Percentiles rank a stretch among this genome's conserved stretches.
Evolutionary conservation across 2,888 invertebrate genomes (phyloP).

Genomic region (Sylvicola fuscatus): DNA sequence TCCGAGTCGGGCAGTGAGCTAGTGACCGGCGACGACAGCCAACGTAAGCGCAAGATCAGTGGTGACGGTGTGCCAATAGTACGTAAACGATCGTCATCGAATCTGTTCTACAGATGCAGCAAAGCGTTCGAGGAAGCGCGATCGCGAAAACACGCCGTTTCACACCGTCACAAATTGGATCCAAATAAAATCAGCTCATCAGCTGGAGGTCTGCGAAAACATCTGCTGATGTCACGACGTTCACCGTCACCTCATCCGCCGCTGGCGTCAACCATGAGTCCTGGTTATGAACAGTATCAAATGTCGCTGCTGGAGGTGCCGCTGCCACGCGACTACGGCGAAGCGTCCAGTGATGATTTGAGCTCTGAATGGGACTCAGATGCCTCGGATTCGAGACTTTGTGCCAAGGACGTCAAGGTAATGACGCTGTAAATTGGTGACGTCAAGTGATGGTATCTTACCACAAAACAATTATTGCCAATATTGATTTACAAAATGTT

Average conservation of each 20-base stretch:
- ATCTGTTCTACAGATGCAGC: constrained; percentile 21
- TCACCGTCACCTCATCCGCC: constrained; percentile 30
- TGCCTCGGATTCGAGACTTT: constrained; percentile 29
- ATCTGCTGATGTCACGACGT: constrained; percentile 25
- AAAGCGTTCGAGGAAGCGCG: constrained; percentile 24
- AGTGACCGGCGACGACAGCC: constrained; percentile 12
- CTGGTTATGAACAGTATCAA: constrained; percentile 63
- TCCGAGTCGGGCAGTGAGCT: constrained; percentile 5
- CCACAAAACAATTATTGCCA: no score
- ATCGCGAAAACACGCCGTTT: constrained; percentile 29
- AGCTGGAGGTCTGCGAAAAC: constrained; percentile 25
- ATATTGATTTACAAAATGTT: no score
- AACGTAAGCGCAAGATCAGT: not conserved
- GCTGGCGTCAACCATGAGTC: constrained; percentile 24
- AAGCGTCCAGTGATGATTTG: constrained; percentile 78
- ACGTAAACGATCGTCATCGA: constrained; percentile 20
- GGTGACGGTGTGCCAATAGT: not conserved
- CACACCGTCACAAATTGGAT: constrained; percentile 16
- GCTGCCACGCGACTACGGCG: constrained; percentile 58
- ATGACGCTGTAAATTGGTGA: constrained; percentile 1
- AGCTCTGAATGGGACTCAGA: constrained; percentile 87
- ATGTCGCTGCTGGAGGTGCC: constrained; percentile 58
- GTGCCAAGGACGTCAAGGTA: constrained; percentile 1
- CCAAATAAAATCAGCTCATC: constrained; percentile 21
- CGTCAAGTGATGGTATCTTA: no score